Percentiles rank a stretch among this genome's conserved stretches.
phyloP scores from a whole-genome alignment of 2,113 vertebrate species.

The Gobius niger region DNA sequence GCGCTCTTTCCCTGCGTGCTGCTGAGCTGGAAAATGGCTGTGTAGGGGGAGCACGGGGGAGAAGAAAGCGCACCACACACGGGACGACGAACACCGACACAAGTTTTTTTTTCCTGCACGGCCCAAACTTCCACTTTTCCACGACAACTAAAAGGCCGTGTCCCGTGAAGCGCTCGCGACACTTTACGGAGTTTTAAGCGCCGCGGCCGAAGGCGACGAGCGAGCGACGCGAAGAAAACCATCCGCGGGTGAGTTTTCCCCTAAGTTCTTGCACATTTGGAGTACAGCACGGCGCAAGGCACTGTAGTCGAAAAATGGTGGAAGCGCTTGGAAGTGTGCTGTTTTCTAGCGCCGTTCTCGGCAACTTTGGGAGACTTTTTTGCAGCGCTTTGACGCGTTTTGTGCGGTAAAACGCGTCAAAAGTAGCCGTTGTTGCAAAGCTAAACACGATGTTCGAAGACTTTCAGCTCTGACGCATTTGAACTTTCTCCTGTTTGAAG shows the following conservation, averaged over 20 bases:
- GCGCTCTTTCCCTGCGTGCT: slow-evolving; percentile 48
- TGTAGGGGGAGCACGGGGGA: slow-evolving; percentile 55
- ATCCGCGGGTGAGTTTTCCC: slow-evolving; percentile 71
- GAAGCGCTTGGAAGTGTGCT: slow-evolving; percentile 51
- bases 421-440: background rate
- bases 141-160: background rate
- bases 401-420: background rate
- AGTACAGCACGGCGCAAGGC: slow-evolving; percentile 46
- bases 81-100: slow-evolving; percentile 29
- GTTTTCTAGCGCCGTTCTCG: background rate
- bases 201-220: slow-evolving; percentile 30
- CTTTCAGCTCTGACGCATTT: background rate
- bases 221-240: slow-evolving; percentile 48
- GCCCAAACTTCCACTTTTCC: background rate
- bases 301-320: slow-evolving; percentile 72
- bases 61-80: slow-evolving; percentile 55
- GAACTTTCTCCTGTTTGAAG: background rate
- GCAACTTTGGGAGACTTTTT: slow-evolving; percentile 32
- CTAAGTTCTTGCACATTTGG: slow-evolving; percentile 73
- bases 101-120: slow-evolving; percentile 11
- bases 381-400: background rate
- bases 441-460: background rate
- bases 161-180: background rate
- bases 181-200: slow-evolving; percentile 19
- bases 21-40: slow-evolving; percentile 78